Conservation (phyloP, 2,113 vertebrate genomes). For the Argyrosomus japonicus region DNA sequence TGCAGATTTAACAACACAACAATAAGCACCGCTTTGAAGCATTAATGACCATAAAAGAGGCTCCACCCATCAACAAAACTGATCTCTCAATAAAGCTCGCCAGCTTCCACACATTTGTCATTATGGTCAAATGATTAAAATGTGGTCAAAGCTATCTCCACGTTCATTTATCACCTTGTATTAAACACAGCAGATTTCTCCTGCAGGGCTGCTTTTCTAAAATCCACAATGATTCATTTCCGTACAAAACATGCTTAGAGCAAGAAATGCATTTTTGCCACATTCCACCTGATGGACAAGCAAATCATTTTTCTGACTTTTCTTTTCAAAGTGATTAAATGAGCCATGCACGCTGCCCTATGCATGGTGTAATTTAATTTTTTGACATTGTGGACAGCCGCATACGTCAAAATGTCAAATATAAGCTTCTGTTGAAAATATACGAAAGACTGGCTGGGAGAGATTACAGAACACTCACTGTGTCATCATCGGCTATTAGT, state of each 20-base stretch:
- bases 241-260: slow-evolving; percentile 15
- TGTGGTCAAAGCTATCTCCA: slow-evolving; percentile 1
- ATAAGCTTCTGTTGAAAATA: slow-evolving; percentile 70
- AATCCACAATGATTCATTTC: slow-evolving; percentile 25
- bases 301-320: slow-evolving; percentile 52
- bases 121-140: slow-evolving; percentile 14
- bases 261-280: slow-evolving; percentile 32
- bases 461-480: slow-evolving; percentile 51
- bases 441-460: slow-evolving; percentile 54
- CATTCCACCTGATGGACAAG: slow-evolving; percentile 33
- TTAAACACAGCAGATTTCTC: slow-evolving; percentile 14
- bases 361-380: slow-evolving; percentile 59
- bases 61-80: slow-evolving; percentile 18
- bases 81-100: not conserved
- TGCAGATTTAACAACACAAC: slow-evolving; percentile 13
- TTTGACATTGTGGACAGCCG: slow-evolving; percentile 51
- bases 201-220: not conserved
- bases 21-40: slow-evolving; percentile 5
- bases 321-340: slow-evolving; percentile 58
- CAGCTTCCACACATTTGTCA: slow-evolving; percentile 20
- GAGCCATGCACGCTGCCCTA: slow-evolving; percentile 35
- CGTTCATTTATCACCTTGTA: slow-evolving; percentile 4
- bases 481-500: slow-evolving; percentile 65
- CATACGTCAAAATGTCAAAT: slow-evolving; percentile 71
- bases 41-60: slow-evolving; percentile 19